Base-by-base conservation (phyloP, 1,140 invertebrate genomes). In the Cotesia chilonis region DNA sequence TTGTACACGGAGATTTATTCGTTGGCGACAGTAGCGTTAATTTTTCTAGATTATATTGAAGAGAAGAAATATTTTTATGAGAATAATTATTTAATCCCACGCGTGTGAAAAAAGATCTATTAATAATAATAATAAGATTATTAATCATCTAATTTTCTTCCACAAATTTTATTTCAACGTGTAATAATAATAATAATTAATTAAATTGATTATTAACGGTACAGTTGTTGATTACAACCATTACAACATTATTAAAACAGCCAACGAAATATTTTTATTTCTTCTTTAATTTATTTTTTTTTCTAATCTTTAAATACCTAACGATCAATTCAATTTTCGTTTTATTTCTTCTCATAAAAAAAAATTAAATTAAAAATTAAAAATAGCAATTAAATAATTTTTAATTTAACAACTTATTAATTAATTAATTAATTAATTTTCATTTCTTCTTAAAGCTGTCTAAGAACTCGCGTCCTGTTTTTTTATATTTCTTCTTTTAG, bases 391-490 rank as follows among this genome's bases (percentile, higher is more conserved):
- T 47, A 47, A 47, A 47, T 47, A 67, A 28, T 35, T 75, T 76
- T 76, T 75, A 71, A 75, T 78, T 77, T 83, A 81, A 85, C 76
- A 83, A 82, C 79, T 70, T 75, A 75, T 78, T 77, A 75, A 82
- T 85, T 83, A 77, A 81, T 84, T 76, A 76, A 83, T 83, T 14
- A 0, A 14, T 14, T 14, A 14, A 14, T 14, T 14, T 84, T 76
- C 79, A 76, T 75, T 68, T 68, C 64, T 70, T 85, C 83, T 85
- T 85, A 84, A 85, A 85, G 84, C 83, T 85, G 82, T 84, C 83
- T 85, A 84, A 84, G 76, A 78, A 81, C 84, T 85, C 83, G 74
- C 84, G 66, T 81, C 78, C 77, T 81, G 76, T 82, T 77, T 77
- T 70, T 78, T 75, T 68, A 20, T 17, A 60, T 36, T 61, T 17